phyloP scores from a whole-genome alignment of 2,888 invertebrate species.

The Andrena hattorfiana region DNA sequence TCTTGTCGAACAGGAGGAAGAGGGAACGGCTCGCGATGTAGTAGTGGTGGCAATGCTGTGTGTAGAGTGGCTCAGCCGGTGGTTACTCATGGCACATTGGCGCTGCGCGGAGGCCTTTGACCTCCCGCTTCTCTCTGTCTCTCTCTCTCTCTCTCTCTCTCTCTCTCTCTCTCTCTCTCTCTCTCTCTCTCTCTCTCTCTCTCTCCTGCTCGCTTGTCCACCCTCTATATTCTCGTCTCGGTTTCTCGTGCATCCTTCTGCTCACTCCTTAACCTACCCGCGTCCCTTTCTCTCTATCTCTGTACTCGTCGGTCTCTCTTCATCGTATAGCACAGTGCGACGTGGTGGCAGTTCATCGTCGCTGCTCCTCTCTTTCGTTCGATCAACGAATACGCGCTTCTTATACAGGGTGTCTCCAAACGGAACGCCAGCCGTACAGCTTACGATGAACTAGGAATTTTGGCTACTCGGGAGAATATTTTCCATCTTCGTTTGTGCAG shows the following conservation, averaged over 20 bases:
- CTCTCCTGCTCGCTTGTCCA: slow-evolving; percentile 30
- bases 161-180: slow-evolving; percentile 11
- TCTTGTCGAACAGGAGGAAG: slow-evolving; percentile 69
- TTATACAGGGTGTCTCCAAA: slow-evolving; percentile 10
- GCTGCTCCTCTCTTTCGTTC: slow-evolving; percentile 52
- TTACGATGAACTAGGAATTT: background rate
- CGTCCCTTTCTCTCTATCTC: slow-evolving; percentile 11
- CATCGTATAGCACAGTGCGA: slow-evolving; percentile 32
- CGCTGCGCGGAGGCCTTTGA: slow-evolving; percentile 82
- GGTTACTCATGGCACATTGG: slow-evolving; percentile 77
- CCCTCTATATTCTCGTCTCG: slow-evolving; percentile 54
- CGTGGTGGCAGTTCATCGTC: slow-evolving; percentile 56
- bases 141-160: slow-evolving; percentile 18
- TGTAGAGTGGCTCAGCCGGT: slow-evolving; percentile 72
- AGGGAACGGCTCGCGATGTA: slow-evolving; percentile 30
- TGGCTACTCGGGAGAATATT: background rate
- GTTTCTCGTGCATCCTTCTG: slow-evolving; percentile 31
- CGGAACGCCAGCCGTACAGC: background rate
- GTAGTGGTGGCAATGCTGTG: slow-evolving; percentile 61
- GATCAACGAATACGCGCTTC: slow-evolving; percentile 25
- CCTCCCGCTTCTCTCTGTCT: slow-evolving; percentile 75
- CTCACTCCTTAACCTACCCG: slow-evolving; percentile 19
- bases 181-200: slow-evolving; percentile 12
- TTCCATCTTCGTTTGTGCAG: background rate
- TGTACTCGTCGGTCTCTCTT: slow-evolving; percentile 54